phyloP scores from a whole-genome alignment of 2,113 vertebrate species.

The Tapirus terrestris region DNA sequence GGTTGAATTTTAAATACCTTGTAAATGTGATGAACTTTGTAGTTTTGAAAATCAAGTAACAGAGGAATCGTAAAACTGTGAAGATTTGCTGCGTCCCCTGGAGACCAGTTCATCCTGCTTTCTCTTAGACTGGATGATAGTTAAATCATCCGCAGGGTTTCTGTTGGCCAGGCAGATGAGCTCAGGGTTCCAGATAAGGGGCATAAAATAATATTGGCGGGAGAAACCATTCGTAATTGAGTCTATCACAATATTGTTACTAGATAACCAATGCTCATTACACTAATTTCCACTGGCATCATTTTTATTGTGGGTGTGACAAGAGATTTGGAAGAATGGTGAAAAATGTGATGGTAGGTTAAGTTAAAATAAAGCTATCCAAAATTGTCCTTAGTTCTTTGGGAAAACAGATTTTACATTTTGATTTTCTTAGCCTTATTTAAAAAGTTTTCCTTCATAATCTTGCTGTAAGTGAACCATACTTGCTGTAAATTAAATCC shows the following conservation, averaged over 20 bases:
- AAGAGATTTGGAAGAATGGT: background rate
- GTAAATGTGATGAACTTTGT: background rate
- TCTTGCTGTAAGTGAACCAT: background rate
- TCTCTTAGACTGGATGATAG: background rate
- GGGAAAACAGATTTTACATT: background rate
- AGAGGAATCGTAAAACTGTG: background rate
- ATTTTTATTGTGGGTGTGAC: background rate
- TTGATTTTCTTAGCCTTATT: background rate
- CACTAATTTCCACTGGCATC: background rate
- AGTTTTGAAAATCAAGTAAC: conserved; percentile 39
- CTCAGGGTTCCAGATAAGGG: background rate
- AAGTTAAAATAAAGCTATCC: background rate
- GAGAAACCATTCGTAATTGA: background rate
- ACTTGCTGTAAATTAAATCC: background rate
- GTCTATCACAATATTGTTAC: background rate
- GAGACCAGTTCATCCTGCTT: background rate
- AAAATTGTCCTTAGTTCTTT: conserved; percentile 1
- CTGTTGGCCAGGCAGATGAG: background rate
- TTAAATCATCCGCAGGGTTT: background rate
- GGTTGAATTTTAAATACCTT: conserved; percentile 2
- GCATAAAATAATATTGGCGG: background rate
- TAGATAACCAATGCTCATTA: background rate
- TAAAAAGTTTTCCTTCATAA: background rate
- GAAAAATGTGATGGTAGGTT: background rate
- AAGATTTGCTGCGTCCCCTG: background rate